A percentile compares a stretch with the other conserved stretches of the same genome.
These are phyloP conservation scores for Pheosia tremula DNA, from an alignment of 2,888 invertebrate species.

Conservation along the genomic window DNA sequence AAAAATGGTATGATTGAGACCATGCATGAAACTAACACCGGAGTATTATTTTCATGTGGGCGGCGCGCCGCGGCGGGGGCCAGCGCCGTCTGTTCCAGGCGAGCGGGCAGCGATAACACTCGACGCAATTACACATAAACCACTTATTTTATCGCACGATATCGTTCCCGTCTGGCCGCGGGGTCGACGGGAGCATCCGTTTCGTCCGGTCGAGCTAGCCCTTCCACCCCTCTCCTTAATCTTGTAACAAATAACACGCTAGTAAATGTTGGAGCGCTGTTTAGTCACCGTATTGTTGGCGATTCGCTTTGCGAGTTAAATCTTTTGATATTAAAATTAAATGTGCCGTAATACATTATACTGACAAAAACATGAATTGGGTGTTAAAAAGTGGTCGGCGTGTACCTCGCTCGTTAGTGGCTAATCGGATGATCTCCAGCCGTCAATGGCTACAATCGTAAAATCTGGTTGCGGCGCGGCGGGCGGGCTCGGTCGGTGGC, in stretches of 20 bases:
- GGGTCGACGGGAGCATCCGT: neutral
- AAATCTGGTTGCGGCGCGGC: neutral
- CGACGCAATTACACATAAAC: conserved; percentile 1
- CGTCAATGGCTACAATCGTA: neutral
- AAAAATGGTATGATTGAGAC: neutral
- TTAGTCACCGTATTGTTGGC: neutral
- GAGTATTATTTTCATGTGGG: neutral
- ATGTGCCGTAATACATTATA: neutral
- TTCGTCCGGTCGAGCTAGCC: neutral
- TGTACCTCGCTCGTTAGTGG: neutral
- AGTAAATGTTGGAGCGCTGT: neutral
- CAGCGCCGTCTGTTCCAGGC: conserved; percentile 1
- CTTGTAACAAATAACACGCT: conserved; percentile 7
- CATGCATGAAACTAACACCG: neutral
- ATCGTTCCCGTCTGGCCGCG: neutral
- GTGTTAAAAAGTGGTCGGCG: neutral
- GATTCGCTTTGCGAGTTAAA: neutral
- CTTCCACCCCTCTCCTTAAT: conserved; percentile 5
- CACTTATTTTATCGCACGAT: conserved; percentile 4
- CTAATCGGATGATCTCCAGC: neutral
- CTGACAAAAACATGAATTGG: neutral
- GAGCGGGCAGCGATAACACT: conserved; percentile 5
- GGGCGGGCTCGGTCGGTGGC: neutral
- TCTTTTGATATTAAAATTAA: conserved; percentile 2
- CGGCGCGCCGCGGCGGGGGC: neutral